Percentiles rank a stretch among this genome's conserved stretches.
These are phyloP conservation scores for Diuraphis noxia DNA, from an alignment of 1,140 invertebrate species.

Conservation along the genomic window DNA sequence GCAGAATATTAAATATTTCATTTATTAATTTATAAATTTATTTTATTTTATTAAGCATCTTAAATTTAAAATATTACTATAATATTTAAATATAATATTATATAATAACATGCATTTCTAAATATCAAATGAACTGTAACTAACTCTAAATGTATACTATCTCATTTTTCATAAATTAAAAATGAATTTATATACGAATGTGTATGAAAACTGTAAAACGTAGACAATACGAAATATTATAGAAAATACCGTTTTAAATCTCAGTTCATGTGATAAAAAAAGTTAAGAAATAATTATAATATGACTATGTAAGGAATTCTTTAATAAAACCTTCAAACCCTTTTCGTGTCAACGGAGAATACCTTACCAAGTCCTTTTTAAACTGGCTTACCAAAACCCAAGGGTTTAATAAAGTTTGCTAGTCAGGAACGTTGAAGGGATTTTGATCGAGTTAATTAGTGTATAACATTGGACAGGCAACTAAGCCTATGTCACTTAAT, in stretches of 20 bases:
- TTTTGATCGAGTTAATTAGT: slow-evolving; percentile 38
- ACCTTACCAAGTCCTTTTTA: slow-evolving; percentile 20
- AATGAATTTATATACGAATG: background rate
- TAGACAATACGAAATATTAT: background rate
- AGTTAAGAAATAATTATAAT: background rate
- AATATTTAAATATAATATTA: no score
- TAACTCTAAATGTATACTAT: background rate
- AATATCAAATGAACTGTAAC: no score
- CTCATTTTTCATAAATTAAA: background rate
- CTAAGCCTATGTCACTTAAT: slow-evolving; percentile 26
- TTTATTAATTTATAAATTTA: no score
- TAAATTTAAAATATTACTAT: no score
- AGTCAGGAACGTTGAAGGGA: slow-evolving; percentile 22
- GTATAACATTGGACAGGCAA: slow-evolving; percentile 26
- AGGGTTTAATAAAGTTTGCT: slow-evolving; percentile 34
- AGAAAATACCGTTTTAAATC: background rate
- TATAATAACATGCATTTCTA: no score
- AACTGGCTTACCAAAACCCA: background rate
- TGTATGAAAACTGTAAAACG: background rate
- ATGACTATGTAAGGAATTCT: background rate
- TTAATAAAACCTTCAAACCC: background rate
- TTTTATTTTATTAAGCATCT: no score
- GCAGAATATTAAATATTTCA: no score
- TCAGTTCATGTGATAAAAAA: background rate
- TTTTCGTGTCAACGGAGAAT: slow-evolving; percentile 20